Evolutionary conservation across 1,140 invertebrate species (phyloP).

Genomic region (Oryzaephilus surinamensis): DNA sequence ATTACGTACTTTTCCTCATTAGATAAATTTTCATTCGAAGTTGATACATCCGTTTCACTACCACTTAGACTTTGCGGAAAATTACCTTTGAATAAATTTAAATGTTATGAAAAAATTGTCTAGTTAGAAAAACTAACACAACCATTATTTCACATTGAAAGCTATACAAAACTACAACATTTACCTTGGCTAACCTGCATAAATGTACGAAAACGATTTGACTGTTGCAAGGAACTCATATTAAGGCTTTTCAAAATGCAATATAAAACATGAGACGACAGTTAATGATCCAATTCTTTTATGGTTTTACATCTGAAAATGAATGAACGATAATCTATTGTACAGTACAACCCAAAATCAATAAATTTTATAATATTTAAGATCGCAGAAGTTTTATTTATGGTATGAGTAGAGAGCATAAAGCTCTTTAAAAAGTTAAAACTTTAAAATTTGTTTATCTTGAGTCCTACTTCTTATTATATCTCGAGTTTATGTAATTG

Average conservation of each 20-base stretch:
- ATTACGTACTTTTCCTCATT: constrained; percentile 76
- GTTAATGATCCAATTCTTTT: constrained; percentile 12
- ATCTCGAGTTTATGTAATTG: background rate
- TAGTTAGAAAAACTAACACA: background rate
- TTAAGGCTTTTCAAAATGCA: background rate
- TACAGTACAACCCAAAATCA: background rate
- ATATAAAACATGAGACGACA: background rate
- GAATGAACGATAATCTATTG: background rate
- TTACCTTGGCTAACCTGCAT: constrained; percentile 14
- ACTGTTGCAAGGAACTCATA: constrained; percentile 14
- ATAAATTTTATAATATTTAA: background rate
- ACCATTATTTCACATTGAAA: constrained; percentile 1
- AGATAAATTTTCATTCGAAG: constrained; percentile 81
- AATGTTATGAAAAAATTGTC: constrained; percentile 1
- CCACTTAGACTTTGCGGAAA: constrained; percentile 67
- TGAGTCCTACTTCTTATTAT: constrained; percentile 1
- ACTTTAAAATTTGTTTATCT: too few species aligned
- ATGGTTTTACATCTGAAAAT: constrained; percentile 13
- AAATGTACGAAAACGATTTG: constrained; percentile 17
- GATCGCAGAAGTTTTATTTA: too few species aligned
- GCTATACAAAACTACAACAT: background rate
- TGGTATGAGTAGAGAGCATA: too few species aligned
- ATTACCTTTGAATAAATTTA: too few species aligned
- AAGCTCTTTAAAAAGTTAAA: too few species aligned
- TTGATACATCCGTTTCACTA: constrained; percentile 83